These are phyloP conservation scores for Perizoma affinitatum DNA, from an alignment of 2,888 invertebrate species.

Conservation along the genomic window DNA sequence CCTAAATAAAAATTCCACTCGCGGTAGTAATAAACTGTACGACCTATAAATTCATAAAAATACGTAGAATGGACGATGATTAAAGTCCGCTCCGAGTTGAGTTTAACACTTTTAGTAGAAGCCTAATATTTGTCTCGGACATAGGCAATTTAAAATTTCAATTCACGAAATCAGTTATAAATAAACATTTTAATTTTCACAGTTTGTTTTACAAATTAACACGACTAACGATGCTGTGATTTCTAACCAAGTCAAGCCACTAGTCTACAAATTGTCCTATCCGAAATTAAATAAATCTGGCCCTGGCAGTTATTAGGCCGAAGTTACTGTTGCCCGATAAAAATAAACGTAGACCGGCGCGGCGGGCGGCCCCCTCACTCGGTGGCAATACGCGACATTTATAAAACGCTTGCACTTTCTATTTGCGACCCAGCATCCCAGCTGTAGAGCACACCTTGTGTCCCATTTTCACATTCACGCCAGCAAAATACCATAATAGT, in stretches of 20 bases:
- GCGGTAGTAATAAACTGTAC: slow-evolving; percentile 33
- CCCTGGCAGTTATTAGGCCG: slow-evolving; percentile 62
- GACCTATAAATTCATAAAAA: slow-evolving; percentile 27
- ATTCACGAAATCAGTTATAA: background rate
- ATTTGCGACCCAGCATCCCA: slow-evolving; percentile 63
- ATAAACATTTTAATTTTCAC: slow-evolving; percentile 1
- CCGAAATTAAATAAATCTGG: slow-evolving; percentile 67
- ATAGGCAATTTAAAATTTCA: background rate
- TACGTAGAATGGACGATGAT: slow-evolving; percentile 7
- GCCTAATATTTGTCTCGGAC: background rate
- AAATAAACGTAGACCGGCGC: slow-evolving; percentile 59
- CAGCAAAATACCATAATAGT: slow-evolving; percentile 18
- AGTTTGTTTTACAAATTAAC: background rate
- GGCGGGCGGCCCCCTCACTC: slow-evolving; percentile 41
- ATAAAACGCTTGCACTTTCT: slow-evolving; percentile 74
- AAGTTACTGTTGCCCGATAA: slow-evolving; percentile 59
- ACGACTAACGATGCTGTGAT: too few species aligned
- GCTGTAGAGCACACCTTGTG: slow-evolving; percentile 39
- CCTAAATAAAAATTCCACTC: slow-evolving; percentile 35
- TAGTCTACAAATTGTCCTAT: slow-evolving; percentile 51
- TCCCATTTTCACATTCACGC: slow-evolving; percentile 8
- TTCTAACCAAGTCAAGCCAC: too few species aligned
- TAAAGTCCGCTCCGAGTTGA: slow-evolving; percentile 1
- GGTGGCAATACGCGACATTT: slow-evolving; percentile 66
- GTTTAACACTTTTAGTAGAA: background rate